Percentiles rank a stretch among this genome's conserved stretches.
These are phyloP conservation scores for Anas bernieri DNA, from an alignment of 2,797 vertebrate species.

Conservation along the genomic window DNA sequence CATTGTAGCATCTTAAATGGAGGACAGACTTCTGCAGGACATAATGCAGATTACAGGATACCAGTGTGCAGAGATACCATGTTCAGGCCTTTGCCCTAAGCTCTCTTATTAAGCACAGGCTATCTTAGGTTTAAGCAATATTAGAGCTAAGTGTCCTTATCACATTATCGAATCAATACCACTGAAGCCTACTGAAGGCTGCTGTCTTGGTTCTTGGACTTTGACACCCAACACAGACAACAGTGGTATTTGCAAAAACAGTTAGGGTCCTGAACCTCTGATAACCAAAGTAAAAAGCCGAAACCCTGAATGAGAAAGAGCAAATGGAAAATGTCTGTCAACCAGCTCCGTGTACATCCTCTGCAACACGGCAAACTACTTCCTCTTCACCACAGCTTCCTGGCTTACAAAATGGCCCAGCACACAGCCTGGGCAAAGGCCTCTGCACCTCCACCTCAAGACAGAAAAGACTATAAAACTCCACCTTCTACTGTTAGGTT, in stretches of 20 bases:
- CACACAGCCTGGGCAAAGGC: neutral
- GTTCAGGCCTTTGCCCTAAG: neutral
- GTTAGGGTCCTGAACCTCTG: neutral
- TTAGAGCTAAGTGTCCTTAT: neutral
- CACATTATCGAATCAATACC: neutral
- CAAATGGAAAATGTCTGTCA: neutral
- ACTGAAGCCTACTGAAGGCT: neutral
- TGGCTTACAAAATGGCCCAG: neutral
- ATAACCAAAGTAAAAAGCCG: neutral
- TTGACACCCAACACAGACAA: neutral
- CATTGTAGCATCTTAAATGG: neutral
- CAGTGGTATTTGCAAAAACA: neutral
- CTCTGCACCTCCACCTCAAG: neutral
- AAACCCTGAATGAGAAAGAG: neutral
- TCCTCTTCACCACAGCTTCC: neutral
- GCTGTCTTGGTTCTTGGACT: neutral
- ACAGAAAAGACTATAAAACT: neutral
- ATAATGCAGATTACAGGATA: neutral
- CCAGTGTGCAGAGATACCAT: neutral
- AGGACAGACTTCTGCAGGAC: neutral
- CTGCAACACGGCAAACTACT: neutral
- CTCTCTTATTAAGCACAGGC: neutral
- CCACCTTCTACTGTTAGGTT: rapidly evolving
- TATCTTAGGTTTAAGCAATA: neutral
- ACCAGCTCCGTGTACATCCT: neutral